Base-by-base conservation (phyloP, 2,797 vertebrate species). In the Leptatherina wallacei region DNA sequence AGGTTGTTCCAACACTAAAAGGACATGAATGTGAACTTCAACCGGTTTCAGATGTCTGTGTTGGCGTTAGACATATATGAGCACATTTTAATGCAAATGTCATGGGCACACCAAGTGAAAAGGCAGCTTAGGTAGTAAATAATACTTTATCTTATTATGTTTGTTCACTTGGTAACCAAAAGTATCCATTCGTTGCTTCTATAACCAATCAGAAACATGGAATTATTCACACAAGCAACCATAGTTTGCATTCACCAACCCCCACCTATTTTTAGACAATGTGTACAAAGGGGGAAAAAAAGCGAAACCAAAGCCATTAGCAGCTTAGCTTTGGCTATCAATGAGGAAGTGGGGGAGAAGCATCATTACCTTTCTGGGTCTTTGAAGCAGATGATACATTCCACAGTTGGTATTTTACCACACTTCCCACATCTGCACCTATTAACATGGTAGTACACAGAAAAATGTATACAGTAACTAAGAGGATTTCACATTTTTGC, bases 371-470 rank as follows among this genome's bases (percentile, higher is more conserved):
- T 4, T 49, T 11, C 47, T 10, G 47, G n/a, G 22, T 49, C 47
- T 22, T 49, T 22, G 3, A 49, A 49, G 9, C 47, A 22, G n/a
- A 22, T 49, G 44, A 35, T 49, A 47, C 20, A 49, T 49, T 49
- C 47, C n/a, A 49, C 47, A 49, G n/a, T n/a, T 47, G 20, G 44
- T 47, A n/a, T n/a, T 47, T 49, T 49, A 49, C 47, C n/a, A 49
- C 9, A 49, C n/a, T 22, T 49, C n/a, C 47, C n/a, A 49, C 47
- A 49, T 49, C n/a, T 49, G 8, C 18, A 49, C 47, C n/a, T 49
- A 11, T 47, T 47, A 47, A n/a, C 20, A 47, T 47, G 6, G 44
- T 10, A n/a, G 20, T 20, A 47, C 18, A 49, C n/a, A 49, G 47
- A 20, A 49, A 49, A 49, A 49, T 22, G 22, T 22, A 11, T 4